Percentiles rank a stretch among this genome's conserved stretches.
These are phyloP conservation scores for Timandra comae DNA, from an alignment of 2,888 invertebrate genomes.

Conservation along the genomic window DNA sequence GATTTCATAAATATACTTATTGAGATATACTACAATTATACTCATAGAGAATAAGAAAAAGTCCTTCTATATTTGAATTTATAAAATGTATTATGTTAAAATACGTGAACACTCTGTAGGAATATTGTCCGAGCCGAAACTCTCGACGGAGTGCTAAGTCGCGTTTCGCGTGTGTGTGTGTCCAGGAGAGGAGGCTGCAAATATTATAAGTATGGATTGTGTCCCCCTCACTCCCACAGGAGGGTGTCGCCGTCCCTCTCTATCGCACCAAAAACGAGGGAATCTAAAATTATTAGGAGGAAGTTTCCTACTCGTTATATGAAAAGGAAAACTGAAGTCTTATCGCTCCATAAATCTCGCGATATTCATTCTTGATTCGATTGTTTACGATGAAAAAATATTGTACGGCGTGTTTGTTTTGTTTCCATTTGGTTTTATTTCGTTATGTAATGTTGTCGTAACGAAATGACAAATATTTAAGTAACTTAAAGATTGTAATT, in stretches of 20 bases:
- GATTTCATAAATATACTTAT: too few relatives aligned
- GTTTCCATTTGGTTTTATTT: too few relatives aligned
- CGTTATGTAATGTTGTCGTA: too few relatives aligned
- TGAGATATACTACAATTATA: too few relatives aligned
- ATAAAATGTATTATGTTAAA: background rate
- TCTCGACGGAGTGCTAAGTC: slow-evolving; percentile 69
- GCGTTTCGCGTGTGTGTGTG: slow-evolving; percentile 54
- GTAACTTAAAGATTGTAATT: too few relatives aligned
- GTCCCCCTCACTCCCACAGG: slow-evolving; percentile 39
- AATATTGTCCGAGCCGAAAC: slow-evolving; percentile 45
- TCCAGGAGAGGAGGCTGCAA: slow-evolving; percentile 67
- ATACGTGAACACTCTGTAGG: slow-evolving; percentile 38
- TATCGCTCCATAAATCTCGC: slow-evolving; percentile 60
- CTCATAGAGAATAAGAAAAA: too few relatives aligned
- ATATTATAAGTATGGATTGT: slow-evolving; percentile 78
- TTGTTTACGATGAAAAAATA: slow-evolving; percentile 45
- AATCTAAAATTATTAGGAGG: slow-evolving; percentile 53
- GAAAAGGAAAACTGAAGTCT: slow-evolving; percentile 63
- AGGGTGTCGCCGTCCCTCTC: slow-evolving; percentile 36
- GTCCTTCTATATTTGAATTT: too few relatives aligned
- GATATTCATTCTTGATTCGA: slow-evolving; percentile 40
- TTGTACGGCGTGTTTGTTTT: slow-evolving; percentile 27
- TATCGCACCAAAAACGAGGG: slow-evolving; percentile 60
- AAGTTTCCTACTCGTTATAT: slow-evolving; percentile 49
- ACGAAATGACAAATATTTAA: too few relatives aligned